Percentiles rank a stretch among this genome's conserved stretches.
Evolutionary conservation across 1,140 invertebrate species (phyloP).

Genomic region (Drosophila sp.): DNA sequence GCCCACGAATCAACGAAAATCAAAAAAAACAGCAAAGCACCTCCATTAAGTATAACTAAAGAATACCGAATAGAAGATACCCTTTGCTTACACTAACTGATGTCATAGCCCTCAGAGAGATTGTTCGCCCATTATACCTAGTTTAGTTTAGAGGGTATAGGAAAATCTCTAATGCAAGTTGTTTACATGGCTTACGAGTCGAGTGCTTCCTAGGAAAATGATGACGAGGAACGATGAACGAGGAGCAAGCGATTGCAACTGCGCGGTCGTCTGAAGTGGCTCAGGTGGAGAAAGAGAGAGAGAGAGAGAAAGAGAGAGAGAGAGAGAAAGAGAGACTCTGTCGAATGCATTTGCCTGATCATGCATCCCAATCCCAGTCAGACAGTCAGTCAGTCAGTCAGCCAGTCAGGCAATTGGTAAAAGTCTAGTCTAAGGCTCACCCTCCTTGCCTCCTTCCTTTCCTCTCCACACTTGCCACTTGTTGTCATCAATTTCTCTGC

Average conservation of each 20-base stretch:
- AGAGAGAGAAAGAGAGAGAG: not conserved
- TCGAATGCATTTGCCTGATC: constrained; percentile 70
- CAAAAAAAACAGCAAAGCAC: not conserved
- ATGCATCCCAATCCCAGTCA: constrained; percentile 44
- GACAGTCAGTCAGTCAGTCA: constrained; percentile 39
- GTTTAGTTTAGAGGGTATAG: constrained; percentile 20
- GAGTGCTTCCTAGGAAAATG: constrained; percentile 81
- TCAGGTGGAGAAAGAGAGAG: constrained; percentile 7
- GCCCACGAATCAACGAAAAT: constrained; percentile 8
- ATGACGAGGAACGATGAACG: constrained; percentile 50
- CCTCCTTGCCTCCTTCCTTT: not conserved
- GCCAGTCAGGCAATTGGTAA: constrained; percentile 55
- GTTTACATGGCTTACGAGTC: constrained; percentile 67
- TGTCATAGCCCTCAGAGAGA: too few species aligned
- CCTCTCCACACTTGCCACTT: constrained; percentile 77
- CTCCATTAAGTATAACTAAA: too few species aligned
- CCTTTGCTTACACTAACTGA: too few species aligned
- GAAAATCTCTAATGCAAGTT: constrained; percentile 57
- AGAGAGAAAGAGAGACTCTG: not conserved
- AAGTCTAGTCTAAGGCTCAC: constrained; percentile 42
- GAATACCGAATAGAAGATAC: too few species aligned
- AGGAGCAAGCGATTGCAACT: constrained; percentile 24
- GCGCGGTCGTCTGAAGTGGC: constrained; percentile 62
- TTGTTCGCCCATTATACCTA: too few species aligned
- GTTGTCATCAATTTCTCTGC: constrained; percentile 74